Base-by-base conservation (phyloP, 1,140 invertebrate species). In the Gryllus bimaculatus region DNA sequence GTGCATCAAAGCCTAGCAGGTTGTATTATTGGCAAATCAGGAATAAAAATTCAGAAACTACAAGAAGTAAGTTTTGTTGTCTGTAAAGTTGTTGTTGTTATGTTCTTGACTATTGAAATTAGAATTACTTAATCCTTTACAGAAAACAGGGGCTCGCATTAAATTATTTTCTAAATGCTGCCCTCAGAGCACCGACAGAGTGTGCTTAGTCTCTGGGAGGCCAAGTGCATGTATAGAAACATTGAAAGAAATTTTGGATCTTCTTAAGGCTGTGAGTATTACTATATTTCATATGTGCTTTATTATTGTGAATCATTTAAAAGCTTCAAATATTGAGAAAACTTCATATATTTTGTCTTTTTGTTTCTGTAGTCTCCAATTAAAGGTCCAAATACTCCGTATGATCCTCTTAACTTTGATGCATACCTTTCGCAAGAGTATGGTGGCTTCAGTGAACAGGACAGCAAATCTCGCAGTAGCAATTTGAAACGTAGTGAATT, bases 1-100 rank as follows among this genome's bases (percentile, higher is more conserved):
- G 96, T 99, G 47, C 98, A 99, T 86, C 97, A 99, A 87, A 98
- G 95, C 83, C 93, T 98, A 86, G 98, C 98, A 79, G 98, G 98
- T 77, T 98, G 96, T 85, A 95, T 99, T 83, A 99, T 99, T 86
- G 98, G 98, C 74, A 96, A 97, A 86, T 94, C 92, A 81, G 98
- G 98, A 74, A 89, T 93, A 81, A 98, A 99, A 88, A 98, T 99
- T 85, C 99, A 99, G 88, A 97, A 99, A 87, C 91, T 99, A 21
- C 90, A 98, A 85, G 97, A 99, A 90, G 96, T 98, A 85, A 92
- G 91, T n/a, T 8, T 77, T 66, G 26, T 39, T 39, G 26, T 39
- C 26, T 39, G 26, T 39, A 5, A 39, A 1, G 5, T 39, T 39
- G 26, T 39, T 39, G 5, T 39, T 39, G 26, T 39, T 39, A 39